phyloP scores from a whole-genome alignment of 2,797 vertebrate genomes.

The Macrochelys suwanniensis region DNA sequence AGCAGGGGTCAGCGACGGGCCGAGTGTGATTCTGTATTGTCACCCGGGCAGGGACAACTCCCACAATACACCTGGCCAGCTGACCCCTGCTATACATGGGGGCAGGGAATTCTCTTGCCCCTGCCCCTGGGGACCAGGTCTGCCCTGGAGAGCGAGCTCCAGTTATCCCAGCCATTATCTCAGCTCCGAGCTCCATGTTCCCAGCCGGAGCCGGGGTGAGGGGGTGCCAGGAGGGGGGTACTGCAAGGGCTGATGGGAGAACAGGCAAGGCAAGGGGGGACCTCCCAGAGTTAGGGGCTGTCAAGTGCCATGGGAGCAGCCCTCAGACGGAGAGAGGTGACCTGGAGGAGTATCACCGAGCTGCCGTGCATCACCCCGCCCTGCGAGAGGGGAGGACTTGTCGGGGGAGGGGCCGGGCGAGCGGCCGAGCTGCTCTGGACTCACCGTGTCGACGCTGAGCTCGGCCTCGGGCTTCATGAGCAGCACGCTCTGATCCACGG shows the following conservation, averaged over 20 bases:
- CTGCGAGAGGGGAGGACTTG: rapidly evolving
- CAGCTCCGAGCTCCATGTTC: too few species aligned
- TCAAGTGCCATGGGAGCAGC: not conserved
- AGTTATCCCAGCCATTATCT: too few species aligned
- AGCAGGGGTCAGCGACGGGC: rapidly evolving
- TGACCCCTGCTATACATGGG: too few species aligned
- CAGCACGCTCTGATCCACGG: slow-evolving; percentile 85
- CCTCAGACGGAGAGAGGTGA: not conserved
- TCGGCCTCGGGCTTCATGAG: slow-evolving; percentile 82
- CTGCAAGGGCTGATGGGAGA: too few species aligned
- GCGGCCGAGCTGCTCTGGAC: slow-evolving; percentile 2
- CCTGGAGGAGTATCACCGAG: not conserved
- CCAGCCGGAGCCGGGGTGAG: too few species aligned
- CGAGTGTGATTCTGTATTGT: rapidly evolving
- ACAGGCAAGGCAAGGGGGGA: not conserved
- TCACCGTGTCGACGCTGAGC: slow-evolving; percentile 73
- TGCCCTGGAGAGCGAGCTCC: too few species aligned
- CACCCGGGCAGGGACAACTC: too few species aligned
- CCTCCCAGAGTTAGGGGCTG: not conserved
- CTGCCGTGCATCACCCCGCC: rapidly evolving
- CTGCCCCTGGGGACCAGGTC: too few species aligned
- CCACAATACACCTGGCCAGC: not conserved
- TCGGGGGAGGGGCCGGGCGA: not conserved
- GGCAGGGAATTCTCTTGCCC: too few species aligned
- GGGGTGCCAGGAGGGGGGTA: too few species aligned